phyloP scores from a whole-genome alignment of 2,888 invertebrate species.

The Hipparchia sbordonii region DNA sequence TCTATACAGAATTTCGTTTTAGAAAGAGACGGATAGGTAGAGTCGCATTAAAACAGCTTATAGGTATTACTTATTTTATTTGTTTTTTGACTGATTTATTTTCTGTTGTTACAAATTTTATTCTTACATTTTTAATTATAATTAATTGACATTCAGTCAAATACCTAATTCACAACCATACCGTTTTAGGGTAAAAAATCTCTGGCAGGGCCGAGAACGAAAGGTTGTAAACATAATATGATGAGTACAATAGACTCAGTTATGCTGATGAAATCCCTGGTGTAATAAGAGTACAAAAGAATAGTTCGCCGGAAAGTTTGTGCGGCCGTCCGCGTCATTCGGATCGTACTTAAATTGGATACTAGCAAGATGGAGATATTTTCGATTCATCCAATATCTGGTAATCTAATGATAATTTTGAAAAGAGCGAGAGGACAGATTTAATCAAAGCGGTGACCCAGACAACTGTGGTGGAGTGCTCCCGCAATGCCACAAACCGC shows the following conservation, averaged over 20 bases:
- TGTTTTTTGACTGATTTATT: too few species aligned
- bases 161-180: background rate
- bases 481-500: too few species aligned
- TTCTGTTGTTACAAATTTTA: too few species aligned
- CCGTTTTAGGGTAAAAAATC: background rate
- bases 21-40: too few species aligned
- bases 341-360: background rate
- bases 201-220: background rate
- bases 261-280: background rate
- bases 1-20: too few species aligned
- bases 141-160: background rate
- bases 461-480: too few species aligned
- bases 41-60: too few species aligned
- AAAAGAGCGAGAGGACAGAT: too few species aligned
- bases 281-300: constrained; percentile 2
- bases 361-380: background rate
- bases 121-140: too few species aligned
- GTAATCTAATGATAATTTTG: too few species aligned
- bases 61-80: too few species aligned
- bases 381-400: background rate
- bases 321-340: background rate
- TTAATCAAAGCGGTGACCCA: too few species aligned
- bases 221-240: background rate
- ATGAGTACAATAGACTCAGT: background rate
- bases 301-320: background rate